Evolutionary conservation across 2,113 vertebrate genomes (phyloP).

Genomic region (Nycticebus coucang): DNA sequence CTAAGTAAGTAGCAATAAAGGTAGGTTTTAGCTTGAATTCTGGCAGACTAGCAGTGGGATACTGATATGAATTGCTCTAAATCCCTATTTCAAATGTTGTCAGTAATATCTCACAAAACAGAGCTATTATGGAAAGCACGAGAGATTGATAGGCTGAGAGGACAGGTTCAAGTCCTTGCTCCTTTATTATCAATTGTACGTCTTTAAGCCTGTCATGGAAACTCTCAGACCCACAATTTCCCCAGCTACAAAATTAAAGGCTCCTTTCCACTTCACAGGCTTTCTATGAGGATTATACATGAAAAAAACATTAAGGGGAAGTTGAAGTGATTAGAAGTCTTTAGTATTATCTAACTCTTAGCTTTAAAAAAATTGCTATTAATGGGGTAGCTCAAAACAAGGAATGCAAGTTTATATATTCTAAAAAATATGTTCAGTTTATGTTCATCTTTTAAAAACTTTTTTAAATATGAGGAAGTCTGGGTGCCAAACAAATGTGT

Average conservation of each 20-base stretch:
- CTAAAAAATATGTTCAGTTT: background rate
- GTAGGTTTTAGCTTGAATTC: slow-evolving; percentile 41
- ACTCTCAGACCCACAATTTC: background rate
- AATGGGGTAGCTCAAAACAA: background rate
- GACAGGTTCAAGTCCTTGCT: background rate
- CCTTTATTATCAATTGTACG: background rate
- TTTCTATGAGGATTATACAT: background rate
- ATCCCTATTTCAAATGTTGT: slow-evolving; percentile 42
- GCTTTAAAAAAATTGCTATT: background rate
- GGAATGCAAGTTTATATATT: background rate
- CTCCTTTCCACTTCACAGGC: background rate
- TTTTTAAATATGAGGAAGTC: background rate
- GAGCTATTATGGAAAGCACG: background rate
- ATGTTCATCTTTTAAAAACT: background rate
- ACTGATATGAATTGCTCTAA: slow-evolving; percentile 26
- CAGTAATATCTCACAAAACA: slow-evolving; percentile 22
- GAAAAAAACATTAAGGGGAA: background rate
- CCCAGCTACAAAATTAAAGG: background rate
- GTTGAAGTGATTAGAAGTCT: background rate
- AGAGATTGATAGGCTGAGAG: background rate
- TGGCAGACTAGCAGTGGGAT: slow-evolving; percentile 6
- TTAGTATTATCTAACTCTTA: background rate
- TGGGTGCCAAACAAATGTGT: background rate
- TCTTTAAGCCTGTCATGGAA: background rate
- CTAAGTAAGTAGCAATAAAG: slow-evolving; percentile 22